Base-by-base conservation (phyloP, 2,113 vertebrate species). In the Plecturocebus donacophilus region DNA sequence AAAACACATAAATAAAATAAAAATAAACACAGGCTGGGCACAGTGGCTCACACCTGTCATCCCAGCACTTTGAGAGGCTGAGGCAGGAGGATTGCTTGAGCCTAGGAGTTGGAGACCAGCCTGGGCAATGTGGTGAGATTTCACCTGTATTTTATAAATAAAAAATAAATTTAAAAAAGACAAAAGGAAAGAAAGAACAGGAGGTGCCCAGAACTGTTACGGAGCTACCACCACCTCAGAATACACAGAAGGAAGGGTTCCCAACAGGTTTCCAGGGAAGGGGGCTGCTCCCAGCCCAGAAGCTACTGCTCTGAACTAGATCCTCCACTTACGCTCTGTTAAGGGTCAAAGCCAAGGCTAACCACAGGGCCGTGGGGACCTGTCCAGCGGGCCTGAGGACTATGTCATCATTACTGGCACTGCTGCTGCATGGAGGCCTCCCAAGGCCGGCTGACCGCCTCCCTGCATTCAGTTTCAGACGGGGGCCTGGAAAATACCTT, bases 281-380 rank as follows among this genome's bases (percentile, higher is more conserved):
- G 7, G 32, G 47, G 49, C 85, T 2, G 1, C 66, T 81, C 61
- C 85, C 38, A 80, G 68, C 38, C 81, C 56, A 81, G 80, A 73
- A 91, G 30, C 71, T 66, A 94, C 87, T 35, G 80, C 80, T 95
- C 40, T 56, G 77, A 94, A 93, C 76, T 66, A 66, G 54, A 68
- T 19, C 73, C 76, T 87, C 82, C 23, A 4, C 0, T 1, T 77
- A 42, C 40, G 32, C 79, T 66, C 58, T 38, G 49, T 71, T 58
- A 27, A 52, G 30, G 66, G 47, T 81, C 68, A 90, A 61, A 56
- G 73, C 68, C 81, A 91, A 23, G 20, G 35, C 84, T 79, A 76
- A 94, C 40, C 38, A 3, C 40, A 2, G 8, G n/a, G 56, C 52
- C 14, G 2, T 56, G 61, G 58, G 35, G 68, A 47, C n/a, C 86